Base-by-base conservation (phyloP, 2,888 invertebrate genomes). In the Lithophane leautieri region DNA sequence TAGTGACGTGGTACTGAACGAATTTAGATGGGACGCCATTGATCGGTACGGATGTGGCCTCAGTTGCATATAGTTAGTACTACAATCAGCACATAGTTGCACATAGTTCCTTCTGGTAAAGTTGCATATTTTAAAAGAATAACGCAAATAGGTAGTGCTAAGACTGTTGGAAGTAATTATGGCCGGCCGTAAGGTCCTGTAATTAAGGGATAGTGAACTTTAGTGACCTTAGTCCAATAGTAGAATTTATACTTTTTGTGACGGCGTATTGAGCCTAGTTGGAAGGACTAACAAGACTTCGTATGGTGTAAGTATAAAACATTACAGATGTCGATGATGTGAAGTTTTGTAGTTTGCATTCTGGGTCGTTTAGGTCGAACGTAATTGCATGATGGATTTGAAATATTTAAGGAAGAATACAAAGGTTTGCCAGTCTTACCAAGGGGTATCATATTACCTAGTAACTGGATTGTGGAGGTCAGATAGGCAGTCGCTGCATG, bases 1-100 rank as follows among this genome's bases (percentile, higher is more conserved):
- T 11, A 50, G 58, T 81, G 75, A 84, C 83, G 85, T 54, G 74
- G 11, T 76, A 40, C 70, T 58, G 76, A 68, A 73, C 70, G 60
- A 69, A 82, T 82, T 85, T 85, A 87, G 87, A 82, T 62, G 66
- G 42, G 42, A 72, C 71, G 79, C 73, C 78, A 73, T 82, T 82
- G 82, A 85, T 87, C 77, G 67, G 61, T n/a, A 16, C 78, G 78
- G 70, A 82, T 60, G 65, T 62, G 70, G 52, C 47, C 79, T 73
- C 85, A 85, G 82, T 85, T 72, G 76, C 47, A 62, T 56, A 66
- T 58, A 54, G 79, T 25, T 34, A 11, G 34, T 14, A 25, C 54
- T 16, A 50, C 70, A 42, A 60, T 62, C n/a, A n/a, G 71, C 65
- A 74, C 65, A 66, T 58, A 62, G 63, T 65, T 62, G 71, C 70